phyloP scores from a whole-genome alignment of 2,797 vertebrate species.

The Balearica regulorum region DNA sequence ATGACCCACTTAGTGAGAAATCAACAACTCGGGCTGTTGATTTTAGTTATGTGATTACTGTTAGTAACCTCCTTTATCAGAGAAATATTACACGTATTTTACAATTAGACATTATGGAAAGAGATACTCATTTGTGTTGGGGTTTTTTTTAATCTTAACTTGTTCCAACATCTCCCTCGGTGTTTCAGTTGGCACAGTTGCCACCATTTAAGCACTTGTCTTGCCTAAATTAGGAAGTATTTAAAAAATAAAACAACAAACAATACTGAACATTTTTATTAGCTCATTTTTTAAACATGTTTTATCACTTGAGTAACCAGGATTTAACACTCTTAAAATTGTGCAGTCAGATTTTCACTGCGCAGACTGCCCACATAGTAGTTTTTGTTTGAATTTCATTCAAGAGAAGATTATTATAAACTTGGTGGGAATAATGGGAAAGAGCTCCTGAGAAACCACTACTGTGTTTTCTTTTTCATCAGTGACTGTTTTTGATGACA shows the following conservation, averaged over 20 bases:
- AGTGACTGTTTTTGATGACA: not conserved
- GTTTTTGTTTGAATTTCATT: not conserved
- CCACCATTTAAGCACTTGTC: not conserved
- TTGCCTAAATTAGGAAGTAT: not conserved
- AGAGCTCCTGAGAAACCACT: not conserved
- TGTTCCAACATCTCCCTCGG: not conserved
- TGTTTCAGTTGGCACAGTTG: not conserved
- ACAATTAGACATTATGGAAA: not conserved
- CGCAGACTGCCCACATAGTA: not conserved
- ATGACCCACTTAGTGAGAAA: not conserved
- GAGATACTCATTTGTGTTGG: not conserved
- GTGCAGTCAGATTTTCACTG: not conserved
- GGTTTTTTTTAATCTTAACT: not conserved
- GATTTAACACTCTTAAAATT: not conserved
- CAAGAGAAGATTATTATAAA: not conserved
- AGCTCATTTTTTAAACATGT: not conserved
- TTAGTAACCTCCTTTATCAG: not conserved
- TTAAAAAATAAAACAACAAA: not conserved
- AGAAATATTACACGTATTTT: not conserved
- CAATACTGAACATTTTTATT: not conserved
- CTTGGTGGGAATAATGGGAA: not conserved
- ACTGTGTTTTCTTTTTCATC: not conserved
- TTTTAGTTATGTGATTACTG: not conserved
- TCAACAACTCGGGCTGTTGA: not conserved
- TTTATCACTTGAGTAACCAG: not conserved